Base-by-base conservation (phyloP, 35 echinoderm and acorn worm genomes). In the Apostichopus japonicus region DNA sequence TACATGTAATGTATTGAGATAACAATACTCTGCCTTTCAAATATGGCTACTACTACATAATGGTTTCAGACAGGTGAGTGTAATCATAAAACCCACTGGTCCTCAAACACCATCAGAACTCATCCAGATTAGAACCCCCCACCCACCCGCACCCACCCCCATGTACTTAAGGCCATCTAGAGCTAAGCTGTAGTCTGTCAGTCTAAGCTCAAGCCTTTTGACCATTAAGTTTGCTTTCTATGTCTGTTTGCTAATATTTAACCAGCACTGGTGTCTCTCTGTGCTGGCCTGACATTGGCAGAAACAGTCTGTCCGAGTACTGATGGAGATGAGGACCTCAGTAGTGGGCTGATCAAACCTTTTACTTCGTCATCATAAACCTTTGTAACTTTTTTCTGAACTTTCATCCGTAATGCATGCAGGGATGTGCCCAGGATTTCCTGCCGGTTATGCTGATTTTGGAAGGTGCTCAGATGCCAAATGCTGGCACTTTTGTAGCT, bases 71-170 rank as follows among this genome's bases (percentile, higher is more conserved):
- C 81, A 23, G 54, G 13, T 55, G 55, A 58, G 6, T 84, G 81
- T 84, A 84, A 84, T 84, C 81, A 84, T n/a, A 57, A 23, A 84
- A 75, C 56, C 81, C 81, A 84, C 81, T 54, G n/a, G 24, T 58
- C 56, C 81, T 84, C 81, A 84, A 84, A 10, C 23, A 22, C 81
- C 81, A 57, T 84, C 55, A 13, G 56, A 23, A 24, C 27, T 17
- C 23, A 84, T 57, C 81, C 54, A 84, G 81, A 58, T 84, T 84
- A 53, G 15, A 7, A 17, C 81, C 53, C 53, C 54, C 55, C 4
- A 0, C 53, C 81, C 17, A 84, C 54, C 81, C n/a, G 0, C 81
- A 53, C 55, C 81, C 17, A 75, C 15, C 15, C 11, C 27, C 54
- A 53, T 84, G 15, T 84, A 23, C 16, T 57, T 55, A 58, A 84